These are phyloP conservation scores for Lytechinus variegatus DNA, from an alignment of 35 echinoderm and acorn worm genomes.

Conservation along the genomic window DNA sequence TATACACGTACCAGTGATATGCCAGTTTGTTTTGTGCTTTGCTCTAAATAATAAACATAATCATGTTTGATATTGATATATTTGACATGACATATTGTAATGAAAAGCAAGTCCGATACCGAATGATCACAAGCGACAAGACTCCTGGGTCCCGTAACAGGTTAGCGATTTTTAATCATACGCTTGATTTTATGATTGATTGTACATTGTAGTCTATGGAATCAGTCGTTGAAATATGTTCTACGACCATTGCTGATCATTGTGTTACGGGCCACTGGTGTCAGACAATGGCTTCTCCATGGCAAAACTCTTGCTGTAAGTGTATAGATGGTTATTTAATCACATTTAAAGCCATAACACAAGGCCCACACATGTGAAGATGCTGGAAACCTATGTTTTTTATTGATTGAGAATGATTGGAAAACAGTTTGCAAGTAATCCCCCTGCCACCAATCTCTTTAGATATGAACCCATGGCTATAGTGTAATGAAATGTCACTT, in stretches of 20 bases:
- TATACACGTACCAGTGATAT: not conserved
- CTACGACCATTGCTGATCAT: not conserved
- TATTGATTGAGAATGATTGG: not conserved
- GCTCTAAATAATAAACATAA: not conserved
- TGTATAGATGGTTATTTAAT: not conserved
- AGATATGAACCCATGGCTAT: not conserved
- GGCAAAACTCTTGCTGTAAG: not conserved
- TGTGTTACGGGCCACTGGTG: not conserved
- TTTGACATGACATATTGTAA: not conserved
- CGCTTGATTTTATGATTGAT: too few species aligned
- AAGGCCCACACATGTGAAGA: too few species aligned
- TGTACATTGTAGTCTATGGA: too few species aligned
- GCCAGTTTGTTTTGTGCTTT: not conserved
- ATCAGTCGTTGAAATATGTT: not conserved
- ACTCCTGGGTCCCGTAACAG: too few species aligned
- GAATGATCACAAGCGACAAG: too few species aligned
- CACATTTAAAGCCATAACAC: not conserved
- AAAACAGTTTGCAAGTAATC: not conserved
- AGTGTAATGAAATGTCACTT: not conserved
- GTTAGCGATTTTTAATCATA: too few species aligned
- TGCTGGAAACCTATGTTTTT: not conserved
- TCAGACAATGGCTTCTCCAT: not conserved
- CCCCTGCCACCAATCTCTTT: not conserved
- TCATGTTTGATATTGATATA: not conserved
- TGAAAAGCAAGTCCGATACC: not conserved